Evolutionary conservation across 2,797 vertebrate species (phyloP).

Genomic region (Pseudomugil tenellus): DNA sequence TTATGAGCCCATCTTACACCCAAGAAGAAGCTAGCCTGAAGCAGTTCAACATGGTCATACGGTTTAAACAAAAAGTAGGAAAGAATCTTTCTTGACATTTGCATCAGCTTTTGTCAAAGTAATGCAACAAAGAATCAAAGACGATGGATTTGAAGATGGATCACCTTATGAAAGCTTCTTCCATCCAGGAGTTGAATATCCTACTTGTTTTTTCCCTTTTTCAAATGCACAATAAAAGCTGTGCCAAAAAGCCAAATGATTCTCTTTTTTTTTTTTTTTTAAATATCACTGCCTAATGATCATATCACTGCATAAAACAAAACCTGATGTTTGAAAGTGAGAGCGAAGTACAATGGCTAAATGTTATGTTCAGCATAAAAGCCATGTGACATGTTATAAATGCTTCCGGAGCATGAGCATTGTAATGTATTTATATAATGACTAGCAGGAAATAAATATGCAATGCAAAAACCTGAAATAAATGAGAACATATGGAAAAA

Average conservation of each 20-base stretch:
- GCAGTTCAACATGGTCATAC: background rate
- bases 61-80: background rate
- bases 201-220: background rate
- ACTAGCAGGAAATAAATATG: background rate
- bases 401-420: background rate
- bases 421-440: background rate
- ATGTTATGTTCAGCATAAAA: background rate
- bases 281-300: background rate
- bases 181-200: background rate
- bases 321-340: background rate
- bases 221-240: no score
- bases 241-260: no score
- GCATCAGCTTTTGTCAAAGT: background rate
- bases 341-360: background rate
- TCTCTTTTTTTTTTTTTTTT: no score
- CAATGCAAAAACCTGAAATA: background rate
- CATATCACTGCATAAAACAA: background rate
- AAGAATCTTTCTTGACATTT: background rate
- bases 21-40: background rate
- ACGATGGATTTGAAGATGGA: background rate
- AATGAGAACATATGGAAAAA: background rate
- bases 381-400: conserved; percentile 1
- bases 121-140: conserved; percentile 14
- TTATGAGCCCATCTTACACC: background rate
- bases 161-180: background rate